Conservation (phyloP, 2,797 vertebrate species). For the Hipposideros larvatus region DNA sequence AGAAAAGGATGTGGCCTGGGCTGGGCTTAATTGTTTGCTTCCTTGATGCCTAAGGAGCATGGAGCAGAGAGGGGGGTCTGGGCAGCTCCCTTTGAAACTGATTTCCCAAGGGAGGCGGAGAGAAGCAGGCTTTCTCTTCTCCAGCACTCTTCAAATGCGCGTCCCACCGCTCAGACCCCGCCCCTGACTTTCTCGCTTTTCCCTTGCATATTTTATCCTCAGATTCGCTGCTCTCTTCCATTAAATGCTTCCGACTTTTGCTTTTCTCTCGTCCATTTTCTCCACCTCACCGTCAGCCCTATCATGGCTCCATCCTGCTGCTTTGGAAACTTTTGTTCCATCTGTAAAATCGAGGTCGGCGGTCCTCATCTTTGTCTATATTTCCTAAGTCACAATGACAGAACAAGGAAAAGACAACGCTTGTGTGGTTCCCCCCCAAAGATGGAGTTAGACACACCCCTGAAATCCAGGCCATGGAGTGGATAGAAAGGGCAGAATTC, state of each 20-base stretch:
- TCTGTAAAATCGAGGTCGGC: neutral
- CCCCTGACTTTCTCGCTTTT: neutral
- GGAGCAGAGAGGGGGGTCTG: constrained; percentile 19
- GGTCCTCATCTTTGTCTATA: neutral
- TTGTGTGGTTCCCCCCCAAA: neutral
- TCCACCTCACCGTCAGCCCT: neutral
- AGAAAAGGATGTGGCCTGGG: constrained; percentile 64
- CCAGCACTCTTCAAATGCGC: neutral
- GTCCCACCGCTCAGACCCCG: neutral
- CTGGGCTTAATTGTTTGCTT: constrained; percentile 64
- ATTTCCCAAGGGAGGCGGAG: neutral
- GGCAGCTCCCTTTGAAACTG: constrained; percentile 16
- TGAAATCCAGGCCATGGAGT: neutral
- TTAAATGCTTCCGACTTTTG: neutral
- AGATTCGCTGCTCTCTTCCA: neutral
- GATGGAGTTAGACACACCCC: neutral
- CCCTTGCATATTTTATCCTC: neutral
- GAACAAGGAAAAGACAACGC: neutral
- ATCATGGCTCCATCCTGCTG: neutral
- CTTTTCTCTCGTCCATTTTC: neutral
- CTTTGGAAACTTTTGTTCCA: neutral
- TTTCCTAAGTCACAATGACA: neutral
- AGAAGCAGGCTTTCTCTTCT: neutral
- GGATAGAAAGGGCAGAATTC: neutral
- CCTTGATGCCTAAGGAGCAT: constrained; percentile 43